phyloP scores from a whole-genome alignment of 53 echinoderm and acorn worm species.

The Astropecten irregularis region DNA sequence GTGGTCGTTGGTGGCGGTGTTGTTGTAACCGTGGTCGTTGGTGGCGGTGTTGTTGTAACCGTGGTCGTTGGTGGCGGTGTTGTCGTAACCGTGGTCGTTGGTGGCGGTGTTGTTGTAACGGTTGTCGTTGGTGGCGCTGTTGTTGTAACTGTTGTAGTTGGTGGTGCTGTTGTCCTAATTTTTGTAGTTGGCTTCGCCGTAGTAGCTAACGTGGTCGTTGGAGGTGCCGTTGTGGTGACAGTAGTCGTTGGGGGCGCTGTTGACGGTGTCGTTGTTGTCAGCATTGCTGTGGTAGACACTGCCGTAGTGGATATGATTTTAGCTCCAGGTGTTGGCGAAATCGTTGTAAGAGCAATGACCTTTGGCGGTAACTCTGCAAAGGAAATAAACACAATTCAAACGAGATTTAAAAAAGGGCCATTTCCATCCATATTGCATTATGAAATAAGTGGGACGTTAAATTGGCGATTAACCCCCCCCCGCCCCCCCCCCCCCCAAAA shows the following conservation, averaged over 20 bases:
- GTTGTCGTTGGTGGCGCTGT: slow-evolving; percentile 47
- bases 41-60: neutral
- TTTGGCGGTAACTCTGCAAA: slow-evolving; percentile 45
- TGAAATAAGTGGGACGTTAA: no score
- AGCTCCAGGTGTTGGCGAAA: slow-evolving; percentile 16
- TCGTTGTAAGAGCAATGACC: slow-evolving; percentile 37
- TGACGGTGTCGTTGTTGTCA: slow-evolving; percentile 14
- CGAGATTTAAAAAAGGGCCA: no score
- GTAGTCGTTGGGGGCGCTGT: slow-evolving; percentile 40
- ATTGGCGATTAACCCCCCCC: no score
- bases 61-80: slow-evolving; percentile 43
- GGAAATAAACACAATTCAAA: neutral
- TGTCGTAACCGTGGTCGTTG: slow-evolving; percentile 25
- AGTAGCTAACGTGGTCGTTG: slow-evolving; percentile 23
- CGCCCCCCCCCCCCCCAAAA: no score
- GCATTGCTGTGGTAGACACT: neutral
- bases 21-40: neutral
- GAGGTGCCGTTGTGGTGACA: slow-evolving; percentile 18
- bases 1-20: slow-evolving; percentile 16
- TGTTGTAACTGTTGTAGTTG: slow-evolving; percentile 30
- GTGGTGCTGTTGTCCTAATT: slow-evolving; percentile 21
- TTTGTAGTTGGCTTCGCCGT: slow-evolving; percentile 8
- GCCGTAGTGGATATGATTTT: neutral
- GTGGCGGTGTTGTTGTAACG: slow-evolving; percentile 33
- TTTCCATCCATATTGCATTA: no score